A percentile compares a stretch with the other conserved stretches of the same genome.
Evolutionary conservation across 2,113 vertebrate species (phyloP).

Genomic region (Colossoma macropomum): DNA sequence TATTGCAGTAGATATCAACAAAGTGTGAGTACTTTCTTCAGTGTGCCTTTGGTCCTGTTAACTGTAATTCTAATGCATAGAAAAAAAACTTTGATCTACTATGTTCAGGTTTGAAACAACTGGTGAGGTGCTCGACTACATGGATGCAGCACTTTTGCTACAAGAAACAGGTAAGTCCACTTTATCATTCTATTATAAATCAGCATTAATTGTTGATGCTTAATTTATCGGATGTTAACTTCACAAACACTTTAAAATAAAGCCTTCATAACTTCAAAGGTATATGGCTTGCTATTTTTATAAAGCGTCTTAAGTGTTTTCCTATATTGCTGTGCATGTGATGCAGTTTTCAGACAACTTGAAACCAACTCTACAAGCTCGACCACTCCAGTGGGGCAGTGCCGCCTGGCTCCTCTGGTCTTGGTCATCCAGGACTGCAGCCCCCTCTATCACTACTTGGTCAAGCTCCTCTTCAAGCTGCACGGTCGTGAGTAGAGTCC

Average conservation of each 20-base stretch:
- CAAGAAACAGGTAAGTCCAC: constrained; percentile 81
- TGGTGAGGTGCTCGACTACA: constrained; percentile 86
- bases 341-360: constrained; percentile 88
- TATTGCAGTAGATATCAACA: constrained; percentile 85
- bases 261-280: too few relatives aligned
- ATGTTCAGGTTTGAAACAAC: constrained; percentile 84
- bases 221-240: background rate
- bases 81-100: background rate
- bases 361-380: constrained; percentile 90
- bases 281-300: background rate
- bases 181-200: background rate
- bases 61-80: background rate
- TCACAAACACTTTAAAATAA: too few relatives aligned
- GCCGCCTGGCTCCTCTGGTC: constrained; percentile 92
- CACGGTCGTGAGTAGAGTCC: constrained; percentile 87
- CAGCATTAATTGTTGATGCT: background rate
- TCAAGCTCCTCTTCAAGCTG: constrained; percentile 92
- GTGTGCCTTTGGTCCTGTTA: background rate
- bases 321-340: background rate
- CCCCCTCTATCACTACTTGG: constrained; percentile 93
- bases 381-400: constrained; percentile 88
- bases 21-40: constrained; percentile 81
- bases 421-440: constrained; percentile 96
- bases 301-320: background rate
- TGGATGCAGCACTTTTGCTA: constrained; percentile 86